Percentiles rank a stretch among this genome's conserved stretches.
phyloP scores from a whole-genome alignment of 2,888 invertebrate species.

The Pycnomerus fuliginosus region DNA sequence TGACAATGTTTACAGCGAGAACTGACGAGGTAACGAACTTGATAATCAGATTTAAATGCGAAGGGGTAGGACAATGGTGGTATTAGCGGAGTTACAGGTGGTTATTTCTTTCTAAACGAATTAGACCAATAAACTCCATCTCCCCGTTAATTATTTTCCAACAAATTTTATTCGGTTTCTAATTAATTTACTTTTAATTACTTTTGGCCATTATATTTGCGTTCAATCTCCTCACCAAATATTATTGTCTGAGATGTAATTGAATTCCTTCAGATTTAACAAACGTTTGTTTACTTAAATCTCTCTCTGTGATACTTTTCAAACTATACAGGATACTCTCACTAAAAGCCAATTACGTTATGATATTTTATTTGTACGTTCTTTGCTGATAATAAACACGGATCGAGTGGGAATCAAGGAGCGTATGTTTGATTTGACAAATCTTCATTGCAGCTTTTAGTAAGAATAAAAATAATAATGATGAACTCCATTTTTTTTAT shows the following conservation, averaged over 20 bases:
- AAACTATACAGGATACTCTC: too few relatives aligned
- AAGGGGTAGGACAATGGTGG: slow-evolving; percentile 26
- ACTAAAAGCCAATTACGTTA: too few relatives aligned
- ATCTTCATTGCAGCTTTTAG: too few relatives aligned
- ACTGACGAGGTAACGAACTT: slow-evolving; percentile 26
- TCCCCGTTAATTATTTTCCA: slow-evolving; percentile 23
- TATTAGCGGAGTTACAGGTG: slow-evolving; percentile 27
- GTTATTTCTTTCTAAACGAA: slow-evolving; percentile 29
- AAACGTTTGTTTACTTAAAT: slow-evolving; percentile 7
- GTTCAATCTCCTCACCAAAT: slow-evolving; percentile 9
- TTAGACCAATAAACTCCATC: slow-evolving; percentile 24
- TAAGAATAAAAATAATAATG: too few relatives aligned
- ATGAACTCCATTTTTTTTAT: too few relatives aligned
- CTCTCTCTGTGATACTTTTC: too few relatives aligned
- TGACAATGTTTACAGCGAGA: slow-evolving; percentile 26
- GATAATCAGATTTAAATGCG: slow-evolving; percentile 31
- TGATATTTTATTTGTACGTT: too few relatives aligned
- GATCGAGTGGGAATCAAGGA: too few relatives aligned
- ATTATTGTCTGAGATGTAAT: slow-evolving; percentile 7
- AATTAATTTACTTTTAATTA: slow-evolving; percentile 21
- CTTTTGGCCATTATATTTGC: slow-evolving; percentile 18
- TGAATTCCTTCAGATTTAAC: slow-evolving; percentile 2
- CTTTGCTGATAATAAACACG: too few relatives aligned
- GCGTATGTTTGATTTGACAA: too few relatives aligned
- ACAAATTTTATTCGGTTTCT: slow-evolving; percentile 21